Base-by-base conservation (phyloP, 2,888 invertebrate genomes). In the Calliopum simillimum region DNA sequence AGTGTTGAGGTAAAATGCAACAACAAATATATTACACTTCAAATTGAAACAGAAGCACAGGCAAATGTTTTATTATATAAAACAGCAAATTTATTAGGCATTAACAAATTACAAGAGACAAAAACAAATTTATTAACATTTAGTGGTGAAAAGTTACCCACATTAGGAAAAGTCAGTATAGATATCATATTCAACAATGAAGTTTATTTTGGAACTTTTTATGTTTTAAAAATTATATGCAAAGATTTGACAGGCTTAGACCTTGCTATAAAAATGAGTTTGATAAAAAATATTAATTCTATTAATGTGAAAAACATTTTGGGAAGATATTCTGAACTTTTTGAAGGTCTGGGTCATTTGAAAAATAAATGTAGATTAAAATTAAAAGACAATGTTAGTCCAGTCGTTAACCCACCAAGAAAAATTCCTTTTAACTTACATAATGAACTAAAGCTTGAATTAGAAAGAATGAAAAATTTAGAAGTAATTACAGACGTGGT, bases 351-450 rank as follows among this genome's bases (percentile, higher is more conserved):
- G 63, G 71, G 72, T 43, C 25, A 55, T 3, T 8, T 72, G 16
- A 69, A 68, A 64, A 70, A 43, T 33, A 16, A 69, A 66, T 73
- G 58, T 58, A 62, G 55, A 62, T 70, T 68, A 19, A 43, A 63
- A 51, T 25, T 70, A 16, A 70, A 44, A 49, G 14, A 58, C 12
- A 16, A 68, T 58, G n/a, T 65, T 5, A 59, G n/a, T 1, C 56
- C 73, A 23, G 59, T 63, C 14, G 61, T 69, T 16, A 70, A 70
- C 33, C 61, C 65, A 25, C 68, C 67, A 16, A 55, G 56, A 16
- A 68, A 68, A 59, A 63, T 73, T 43, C 70, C 69, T 51, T 70
- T 71, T 53, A 58, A 43, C 21, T 64, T 73, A 33, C 25, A 68
- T n/a, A 25, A 70, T 5, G 23, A 44, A 14, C 51, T 73, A 21